Evolutionary conservation across 2,113 vertebrate genomes (phyloP), one percentile per base, ranked within the genome.

Genomic region (Ursus arctos): DNA sequence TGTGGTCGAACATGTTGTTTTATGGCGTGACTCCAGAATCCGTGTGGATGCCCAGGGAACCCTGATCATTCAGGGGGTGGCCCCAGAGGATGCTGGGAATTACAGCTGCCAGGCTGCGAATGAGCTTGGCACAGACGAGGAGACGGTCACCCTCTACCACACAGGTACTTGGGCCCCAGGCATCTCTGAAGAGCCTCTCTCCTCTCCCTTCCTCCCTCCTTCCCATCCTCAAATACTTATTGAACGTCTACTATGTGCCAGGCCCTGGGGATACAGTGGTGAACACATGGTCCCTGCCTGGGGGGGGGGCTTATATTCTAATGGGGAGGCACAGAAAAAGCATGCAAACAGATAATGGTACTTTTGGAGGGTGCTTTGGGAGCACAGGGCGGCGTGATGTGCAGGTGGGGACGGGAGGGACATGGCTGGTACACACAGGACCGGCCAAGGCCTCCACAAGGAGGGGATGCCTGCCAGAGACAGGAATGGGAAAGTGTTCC

Each of bases 1-100:
- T 92, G 59, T 11, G 43, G 7, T 28, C 61, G 47, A 31, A 9
- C 15, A 15, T 96, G 61, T 93, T 95, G 1, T 93, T 95, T 93
- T 7, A n/a, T 69, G 95, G 97, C 49, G 88, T 96, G 97, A 96
- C 76, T 61, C 96, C 96, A 99, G 97, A 89, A 87, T 99, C 93
- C 98, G 96, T 11, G 98, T 98, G 11, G 92, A 99, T 49, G 80
- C 90, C 65, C 93, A 86, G 82, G 99, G 99, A 6, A 98, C 98
- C 55, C 98, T 99, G 97, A 98, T 98, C 97, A 99, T 99, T 94
- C 98, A 76, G 88, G 99, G 95, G 4, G 98, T 99, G 2, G 88
- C 98, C 94, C 99, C 99, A n/a, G 99, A 99, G 98, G 99, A 99
- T 98, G 99, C 99, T 86, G 99, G 99, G 97, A 99, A 99, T 97